A percentile compares a stretch with the other conserved stretches of the same genome.
Evolutionary conservation across 1,140 invertebrate species (phyloP).

Genomic region (Drosophila lini): DNA sequence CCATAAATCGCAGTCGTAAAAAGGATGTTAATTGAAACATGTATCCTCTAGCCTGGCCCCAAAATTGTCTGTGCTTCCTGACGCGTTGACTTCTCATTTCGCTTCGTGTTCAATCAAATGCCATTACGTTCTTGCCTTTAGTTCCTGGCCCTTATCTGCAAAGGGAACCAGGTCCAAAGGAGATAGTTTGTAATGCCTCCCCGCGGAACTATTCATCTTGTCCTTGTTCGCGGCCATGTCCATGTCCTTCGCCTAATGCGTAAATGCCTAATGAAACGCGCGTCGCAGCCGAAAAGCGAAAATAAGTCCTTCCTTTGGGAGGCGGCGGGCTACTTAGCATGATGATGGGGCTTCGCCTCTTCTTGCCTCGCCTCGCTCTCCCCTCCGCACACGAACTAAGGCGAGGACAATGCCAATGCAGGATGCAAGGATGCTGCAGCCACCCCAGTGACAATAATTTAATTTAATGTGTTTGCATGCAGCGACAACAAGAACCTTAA

Average conservation of each 20-base stretch:
- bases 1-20: neutral
- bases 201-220: conserved; percentile 28
- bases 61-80: neutral
- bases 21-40: conserved; percentile 1
- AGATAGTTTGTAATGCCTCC: conserved; percentile 17
- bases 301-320: conserved; percentile 31
- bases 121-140: neutral
- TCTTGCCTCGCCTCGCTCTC: neutral
- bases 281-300: conserved; percentile 47
- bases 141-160: neutral
- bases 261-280: conserved; percentile 76
- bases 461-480: conserved; percentile 82
- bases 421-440: conserved; percentile 38
- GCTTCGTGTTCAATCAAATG: neutral
- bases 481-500: conserved; percentile 39
- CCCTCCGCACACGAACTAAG: conserved; percentile 48
- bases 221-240: conserved; percentile 2
- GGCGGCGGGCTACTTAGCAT: conserved; percentile 61
- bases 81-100: neutral
- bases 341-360: neutral
- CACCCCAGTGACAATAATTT: conserved; percentile 74
- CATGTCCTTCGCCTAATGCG: conserved; percentile 31
- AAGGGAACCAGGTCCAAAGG: neutral
- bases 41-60: neutral
- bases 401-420: conserved; percentile 50